These are phyloP conservation scores for Sturnira hondurensis DNA, from an alignment of 2,113 vertebrate genomes.

Conservation along the genomic window DNA sequence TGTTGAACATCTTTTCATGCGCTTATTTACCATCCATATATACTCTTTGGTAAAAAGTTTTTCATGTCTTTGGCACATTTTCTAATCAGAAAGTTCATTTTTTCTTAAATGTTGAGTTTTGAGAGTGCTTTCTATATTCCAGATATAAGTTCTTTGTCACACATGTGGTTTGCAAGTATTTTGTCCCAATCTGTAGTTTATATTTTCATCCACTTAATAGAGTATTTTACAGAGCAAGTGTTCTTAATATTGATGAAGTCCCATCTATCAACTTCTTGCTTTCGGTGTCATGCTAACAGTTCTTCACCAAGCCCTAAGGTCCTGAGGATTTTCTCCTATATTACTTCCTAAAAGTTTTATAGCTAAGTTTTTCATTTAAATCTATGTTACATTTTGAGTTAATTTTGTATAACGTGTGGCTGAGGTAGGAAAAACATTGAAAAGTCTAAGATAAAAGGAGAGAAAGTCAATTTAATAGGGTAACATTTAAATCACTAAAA, in stretches of 20 bases:
- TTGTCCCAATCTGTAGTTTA: not conserved
- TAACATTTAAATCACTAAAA: not conserved
- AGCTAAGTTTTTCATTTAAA: slow-evolving; percentile 30
- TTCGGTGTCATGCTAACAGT: not conserved
- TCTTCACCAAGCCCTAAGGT: not conserved
- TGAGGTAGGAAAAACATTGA: not conserved
- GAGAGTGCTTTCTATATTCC: not conserved
- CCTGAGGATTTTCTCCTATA: not conserved
- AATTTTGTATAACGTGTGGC: not conserved
- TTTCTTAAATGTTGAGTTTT: not conserved
- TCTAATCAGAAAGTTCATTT: not conserved
- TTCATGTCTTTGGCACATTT: not conserved
- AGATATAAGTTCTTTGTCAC: not conserved
- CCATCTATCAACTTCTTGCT: not conserved
- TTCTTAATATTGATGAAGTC: not conserved
- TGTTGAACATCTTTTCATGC: not conserved
- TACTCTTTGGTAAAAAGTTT: not conserved
- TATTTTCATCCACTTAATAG: not conserved
- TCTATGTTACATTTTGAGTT: slow-evolving; percentile 5
- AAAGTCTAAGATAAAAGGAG: not conserved
- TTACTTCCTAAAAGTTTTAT: not conserved
- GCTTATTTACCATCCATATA: not conserved
- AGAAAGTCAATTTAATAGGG: slow-evolving; percentile 19
- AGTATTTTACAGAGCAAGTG: not conserved
- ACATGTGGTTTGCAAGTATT: not conserved